Evolutionary conservation across 2,888 invertebrate genomes (phyloP), one percentile per base, ranked within the genome.

Genomic region (Lasioglossum calceatum): DNA sequence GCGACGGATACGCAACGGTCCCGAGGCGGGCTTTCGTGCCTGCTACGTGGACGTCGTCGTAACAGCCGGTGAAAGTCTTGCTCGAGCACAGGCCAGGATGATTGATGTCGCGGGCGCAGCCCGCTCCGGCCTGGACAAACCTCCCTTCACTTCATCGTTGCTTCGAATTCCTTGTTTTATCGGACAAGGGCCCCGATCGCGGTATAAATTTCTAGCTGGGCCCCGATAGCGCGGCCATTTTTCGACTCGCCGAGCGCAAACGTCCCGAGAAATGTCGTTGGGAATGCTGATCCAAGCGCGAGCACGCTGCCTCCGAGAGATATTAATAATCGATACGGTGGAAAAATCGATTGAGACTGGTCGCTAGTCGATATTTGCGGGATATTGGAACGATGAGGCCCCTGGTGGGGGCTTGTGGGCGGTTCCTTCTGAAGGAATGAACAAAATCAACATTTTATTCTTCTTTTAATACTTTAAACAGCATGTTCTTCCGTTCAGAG

Each of bases 101-200:
- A 92, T 91, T 92, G 92, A 92, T 92, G 91, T 89, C 91, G 90
- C 88, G 86, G 87, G 90, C 86, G 87, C 85, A 89, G 90, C 87
- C 79, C 79, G 90, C 77, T 72, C 61, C 71, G 75, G 70, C 84
- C 64, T 76, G 86, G 85, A 87, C 88, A 90, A 91, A 87, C 91
- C 90, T 91, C 91, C 91, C 90, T 91, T 91, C 90, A 91, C 91
- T 91, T 89, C 86, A 88, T 87, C 87, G 91, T 81, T 78, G 72
- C 76, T 85, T 89, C 76, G 86, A 90, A 87, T 90, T 91, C 89
- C 88, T 89, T 79, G 82, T 88, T 87, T 88, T 85, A 87, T 87
- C 89, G 85, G 90, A 81, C 85, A 79, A 74, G 87, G 83, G 82
- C 79, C 76, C 36, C 54, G 32, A 32, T 64, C 64, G 39, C 77